Evolutionary conservation across 2,888 invertebrate species (phyloP).

Genomic region (Mimas tiliae): DNA sequence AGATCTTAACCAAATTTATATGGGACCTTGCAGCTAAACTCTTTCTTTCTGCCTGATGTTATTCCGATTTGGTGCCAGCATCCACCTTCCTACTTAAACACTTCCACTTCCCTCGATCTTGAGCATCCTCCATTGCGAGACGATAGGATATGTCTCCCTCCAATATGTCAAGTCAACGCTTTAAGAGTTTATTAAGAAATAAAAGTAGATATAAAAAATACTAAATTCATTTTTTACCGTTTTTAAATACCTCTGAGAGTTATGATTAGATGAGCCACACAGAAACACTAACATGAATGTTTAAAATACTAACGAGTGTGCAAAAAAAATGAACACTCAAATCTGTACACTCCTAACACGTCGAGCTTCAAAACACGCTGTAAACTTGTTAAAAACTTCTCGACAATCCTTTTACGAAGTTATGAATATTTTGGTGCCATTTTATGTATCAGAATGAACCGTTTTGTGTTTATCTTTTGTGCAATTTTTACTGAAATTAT

Average conservation of each 20-base stretch:
- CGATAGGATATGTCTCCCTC: too few species aligned
- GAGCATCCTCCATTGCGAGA: too few species aligned
- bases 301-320: background rate
- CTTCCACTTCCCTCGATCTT: too few species aligned
- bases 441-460: background rate
- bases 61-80: too few species aligned
- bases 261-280: background rate
- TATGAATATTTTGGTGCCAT: slow-evolving; percentile 3
- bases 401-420: background rate
- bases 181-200: too few species aligned
- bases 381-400: slow-evolving; percentile 12
- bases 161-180: too few species aligned
- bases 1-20: too few species aligned
- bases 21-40: too few species aligned
- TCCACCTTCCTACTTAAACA: too few species aligned
- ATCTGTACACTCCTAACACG: background rate
- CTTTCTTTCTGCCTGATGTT: too few species aligned
- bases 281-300: background rate
- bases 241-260: background rate
- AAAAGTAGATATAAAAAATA: too few species aligned
- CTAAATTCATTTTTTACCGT: too few species aligned
- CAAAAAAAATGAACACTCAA: background rate
- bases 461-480: background rate
- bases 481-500: background rate
- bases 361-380: background rate